These are phyloP conservation scores for Pomacea maculata DNA, from an alignment of 1,140 invertebrate genomes.

Conservation along the genomic window DNA sequence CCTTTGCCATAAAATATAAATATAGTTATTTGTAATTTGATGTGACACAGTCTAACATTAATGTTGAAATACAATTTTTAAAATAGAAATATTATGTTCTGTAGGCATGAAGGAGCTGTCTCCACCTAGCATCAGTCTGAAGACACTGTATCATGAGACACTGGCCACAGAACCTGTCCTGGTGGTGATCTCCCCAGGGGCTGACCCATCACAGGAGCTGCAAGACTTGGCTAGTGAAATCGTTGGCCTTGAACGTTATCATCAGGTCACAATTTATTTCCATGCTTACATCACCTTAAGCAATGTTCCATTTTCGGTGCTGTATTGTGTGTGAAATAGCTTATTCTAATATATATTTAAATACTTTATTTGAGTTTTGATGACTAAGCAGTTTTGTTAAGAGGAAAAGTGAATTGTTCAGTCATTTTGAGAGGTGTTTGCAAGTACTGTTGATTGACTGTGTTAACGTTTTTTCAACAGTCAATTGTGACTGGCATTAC, in stretches of 20 bases:
- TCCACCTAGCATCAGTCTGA: constrained; percentile 72
- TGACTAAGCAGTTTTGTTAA: neutral
- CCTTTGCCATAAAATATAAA: too few relatives aligned
- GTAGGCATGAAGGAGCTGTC: constrained; percentile 73
- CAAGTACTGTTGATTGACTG: too few relatives aligned
- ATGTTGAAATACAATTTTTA: constrained; percentile 9
- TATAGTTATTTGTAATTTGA: too few relatives aligned
- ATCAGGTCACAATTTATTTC: constrained; percentile 67
- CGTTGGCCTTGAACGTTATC: constrained; percentile 70
- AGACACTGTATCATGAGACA: constrained; percentile 72
- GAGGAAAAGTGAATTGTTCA: neutral
- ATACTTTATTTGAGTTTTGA: neutral
- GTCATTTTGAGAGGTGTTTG: too few relatives aligned
- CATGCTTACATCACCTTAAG: neutral
- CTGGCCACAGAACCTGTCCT: constrained; percentile 76
- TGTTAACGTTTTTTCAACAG: too few relatives aligned
- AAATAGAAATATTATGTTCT: constrained; percentile 7
- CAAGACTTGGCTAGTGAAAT: constrained; percentile 72
- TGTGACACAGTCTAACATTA: neutral
- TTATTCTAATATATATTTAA: neutral
- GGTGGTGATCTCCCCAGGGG: constrained; percentile 77
- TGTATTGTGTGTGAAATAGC: neutral
- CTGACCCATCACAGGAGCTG: constrained; percentile 85
- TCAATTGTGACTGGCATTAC: too few relatives aligned
- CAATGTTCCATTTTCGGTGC: neutral